A percentile compares a stretch with the other conserved stretches of the same genome.
Evolutionary conservation across 2,888 invertebrate genomes (phyloP).

Genomic region (Myathropa florea): DNA sequence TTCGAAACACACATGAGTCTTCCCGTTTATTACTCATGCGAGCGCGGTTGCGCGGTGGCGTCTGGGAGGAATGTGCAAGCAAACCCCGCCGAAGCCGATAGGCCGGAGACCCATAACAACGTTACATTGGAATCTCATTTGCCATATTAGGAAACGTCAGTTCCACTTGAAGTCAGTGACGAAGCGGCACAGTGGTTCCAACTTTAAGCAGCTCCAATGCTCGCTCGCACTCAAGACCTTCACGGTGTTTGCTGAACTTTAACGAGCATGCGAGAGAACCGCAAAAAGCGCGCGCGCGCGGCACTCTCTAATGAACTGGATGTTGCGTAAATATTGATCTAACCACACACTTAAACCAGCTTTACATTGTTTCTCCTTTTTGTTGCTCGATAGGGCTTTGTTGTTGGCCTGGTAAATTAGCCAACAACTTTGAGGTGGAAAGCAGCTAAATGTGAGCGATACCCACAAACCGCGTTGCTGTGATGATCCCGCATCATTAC

Average conservation of each 20-base stretch:
- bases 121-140: slow-evolving; percentile 16
- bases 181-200: slow-evolving; percentile 1
- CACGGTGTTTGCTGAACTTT: slow-evolving; percentile 63
- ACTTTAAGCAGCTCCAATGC: background rate
- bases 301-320: slow-evolving; percentile 24
- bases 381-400: background rate
- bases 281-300: background rate
- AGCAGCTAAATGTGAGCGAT: slow-evolving; percentile 6
- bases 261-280: slow-evolving; percentile 20
- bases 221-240: slow-evolving; percentile 49
- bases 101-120: slow-evolving; percentile 7
- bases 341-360: slow-evolving; percentile 5
- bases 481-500: slow-evolving; percentile 22
- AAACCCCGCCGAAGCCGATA: background rate
- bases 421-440: slow-evolving; percentile 32
- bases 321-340: slow-evolving; percentile 62
- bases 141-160: slow-evolving; percentile 46
- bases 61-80: slow-evolving; percentile 17
- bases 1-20: slow-evolving; percentile 13
- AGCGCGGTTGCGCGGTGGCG: background rate
- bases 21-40: slow-evolving; percentile 16
- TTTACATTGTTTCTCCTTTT: slow-evolving; percentile 5
- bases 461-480: background rate
- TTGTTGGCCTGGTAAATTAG: slow-evolving; percentile 30
- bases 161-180: slow-evolving; percentile 8